phyloP scores from a whole-genome alignment of 2,113 vertebrate species.

The Mustela nigripes region DNA sequence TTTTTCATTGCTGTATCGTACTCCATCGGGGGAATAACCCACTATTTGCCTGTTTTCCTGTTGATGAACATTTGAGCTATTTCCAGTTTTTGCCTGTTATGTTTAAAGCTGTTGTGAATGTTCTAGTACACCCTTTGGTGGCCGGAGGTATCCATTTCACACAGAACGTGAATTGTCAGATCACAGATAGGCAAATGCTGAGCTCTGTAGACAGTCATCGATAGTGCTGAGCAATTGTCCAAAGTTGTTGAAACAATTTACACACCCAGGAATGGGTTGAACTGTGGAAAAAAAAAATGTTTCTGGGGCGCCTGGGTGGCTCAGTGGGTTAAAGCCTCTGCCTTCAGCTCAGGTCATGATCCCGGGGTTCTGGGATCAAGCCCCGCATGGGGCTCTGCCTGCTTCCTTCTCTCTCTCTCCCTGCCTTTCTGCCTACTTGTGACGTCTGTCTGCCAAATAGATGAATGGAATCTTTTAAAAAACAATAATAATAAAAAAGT shows the following conservation, averaged over 20 bases:
- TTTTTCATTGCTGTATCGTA: neutral
- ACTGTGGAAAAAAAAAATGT: neutral
- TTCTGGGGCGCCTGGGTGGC: neutral
- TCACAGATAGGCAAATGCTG: neutral
- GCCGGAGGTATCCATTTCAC: neutral
- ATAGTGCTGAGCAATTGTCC: neutral
- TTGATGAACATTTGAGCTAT: neutral
- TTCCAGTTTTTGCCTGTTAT: no score
- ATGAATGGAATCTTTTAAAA: no score
- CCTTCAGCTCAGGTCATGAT: no score
- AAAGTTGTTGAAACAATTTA: neutral
- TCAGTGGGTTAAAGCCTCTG: no score
- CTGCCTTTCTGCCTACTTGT: no score
- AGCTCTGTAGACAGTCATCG: neutral
- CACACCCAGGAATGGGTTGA: neutral
- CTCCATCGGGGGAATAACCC: neutral
- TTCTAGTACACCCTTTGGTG: neutral
- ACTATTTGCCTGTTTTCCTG: neutral
- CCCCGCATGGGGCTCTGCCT: no score
- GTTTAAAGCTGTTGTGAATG: neutral
- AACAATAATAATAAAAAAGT: no score
- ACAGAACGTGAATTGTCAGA: neutral
- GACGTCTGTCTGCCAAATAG: no score
- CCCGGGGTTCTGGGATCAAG: no score
- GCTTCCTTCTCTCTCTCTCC: no score